Evolutionary conservation across 2,113 vertebrate species (phyloP).

Genomic region (Tursiops truncatus): DNA sequence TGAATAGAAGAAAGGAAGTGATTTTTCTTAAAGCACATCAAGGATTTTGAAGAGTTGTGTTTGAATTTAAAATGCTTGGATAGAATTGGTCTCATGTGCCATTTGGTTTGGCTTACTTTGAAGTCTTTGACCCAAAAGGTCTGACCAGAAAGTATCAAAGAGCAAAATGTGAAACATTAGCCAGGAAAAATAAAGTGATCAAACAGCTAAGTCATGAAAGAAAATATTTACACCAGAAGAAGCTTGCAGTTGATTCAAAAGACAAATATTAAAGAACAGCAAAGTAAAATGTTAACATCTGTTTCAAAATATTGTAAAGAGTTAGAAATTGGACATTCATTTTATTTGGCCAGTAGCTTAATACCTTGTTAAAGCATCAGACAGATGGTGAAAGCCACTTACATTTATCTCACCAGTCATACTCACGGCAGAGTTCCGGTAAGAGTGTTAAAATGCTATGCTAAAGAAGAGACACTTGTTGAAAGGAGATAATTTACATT

Average conservation of each 20-base stretch:
- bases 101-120: slow-evolving; percentile 61
- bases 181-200: slow-evolving; percentile 79
- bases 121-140: slow-evolving; percentile 57
- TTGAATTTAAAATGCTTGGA: slow-evolving; percentile 49
- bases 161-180: slow-evolving; percentile 69
- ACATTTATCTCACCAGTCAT: neutral
- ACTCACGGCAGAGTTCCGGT: neutral
- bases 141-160: slow-evolving; percentile 62
- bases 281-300: slow-evolving; percentile 77
- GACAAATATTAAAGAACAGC: slow-evolving; percentile 66
- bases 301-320: slow-evolving; percentile 62
- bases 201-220: slow-evolving; percentile 71
- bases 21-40: slow-evolving; percentile 39
- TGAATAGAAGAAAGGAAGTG: slow-evolving; percentile 39
- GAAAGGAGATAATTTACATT: neutral
- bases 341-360: slow-evolving; percentile 65
- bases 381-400: slow-evolving; percentile 55
- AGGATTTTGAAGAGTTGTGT: slow-evolving; percentile 40
- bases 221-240: slow-evolving; percentile 69
- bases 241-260: slow-evolving; percentile 57
- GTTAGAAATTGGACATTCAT: slow-evolving; percentile 57
- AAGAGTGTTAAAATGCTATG: neutral
- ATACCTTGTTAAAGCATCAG: slow-evolving; percentile 61
- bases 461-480: neutral
- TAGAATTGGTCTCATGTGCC: slow-evolving; percentile 37